Evolutionary conservation across 23 tunicate species (phyloP), one percentile per base, ranked within the genome.

Genomic region (Corella eumyota): DNA sequence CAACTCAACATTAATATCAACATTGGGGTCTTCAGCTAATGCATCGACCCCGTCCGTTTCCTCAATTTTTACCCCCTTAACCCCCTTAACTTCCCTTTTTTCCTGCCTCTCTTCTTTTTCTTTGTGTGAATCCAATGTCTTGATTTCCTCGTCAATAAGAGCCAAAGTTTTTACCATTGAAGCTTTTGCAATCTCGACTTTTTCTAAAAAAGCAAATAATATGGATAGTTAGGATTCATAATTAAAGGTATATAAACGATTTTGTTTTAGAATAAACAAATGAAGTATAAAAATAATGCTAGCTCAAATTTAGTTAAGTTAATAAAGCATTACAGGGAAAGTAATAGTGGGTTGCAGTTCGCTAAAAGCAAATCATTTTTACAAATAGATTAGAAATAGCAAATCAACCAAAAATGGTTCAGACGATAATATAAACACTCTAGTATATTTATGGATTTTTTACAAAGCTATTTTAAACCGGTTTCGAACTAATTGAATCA

Each of bases 21-120:
- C 85, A 36, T 67, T 58, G 1, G 85, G 96, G 27, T 73, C 96
- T 74, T 80, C 78, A 23, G 59, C 50, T 28, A 83, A 77, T 22
- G 74, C 81, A 68, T 78, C 88, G 2, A 56, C 77, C 11, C 35
- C 77, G 5, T 66, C 67, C 23, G 25, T 21, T 6, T 29, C 71
- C 48, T 50, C 66, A n/a, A 46, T 56, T 9, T 70, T 28, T 1
- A 25, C 34, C 32, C 25, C 40, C 27, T 57, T 66, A 26, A 27
- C 51, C 17, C 37, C 70, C 74, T 34, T n/a, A n/a, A n/a, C n/a
- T n/a, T n/a, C 54, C 66, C 23, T 71, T 28, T 69, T 62, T 58
- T 54, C 82, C 22, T 74, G 70, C 37, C 45, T 68, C 13, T 56
- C 34, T 17, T 32, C 37, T 6, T 48, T 58, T 3, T 71, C 36